phyloP scores from a whole-genome alignment of 2,797 vertebrate genomes.

The Oreortyx pictus region DNA sequence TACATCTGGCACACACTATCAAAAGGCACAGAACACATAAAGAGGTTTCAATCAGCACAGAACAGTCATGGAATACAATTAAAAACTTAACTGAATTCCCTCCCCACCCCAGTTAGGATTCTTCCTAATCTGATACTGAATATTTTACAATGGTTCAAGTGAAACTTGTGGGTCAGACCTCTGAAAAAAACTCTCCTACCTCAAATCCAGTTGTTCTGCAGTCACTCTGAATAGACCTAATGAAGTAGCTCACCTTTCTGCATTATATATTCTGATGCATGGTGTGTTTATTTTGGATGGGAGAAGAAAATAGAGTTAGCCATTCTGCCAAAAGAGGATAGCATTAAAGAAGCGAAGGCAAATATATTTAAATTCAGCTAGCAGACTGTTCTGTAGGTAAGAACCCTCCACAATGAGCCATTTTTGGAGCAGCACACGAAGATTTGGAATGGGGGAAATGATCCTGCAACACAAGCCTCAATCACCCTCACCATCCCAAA shows the following conservation, averaged over 20 bases:
- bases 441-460: not conserved
- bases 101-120: not conserved
- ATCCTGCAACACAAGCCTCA: not conserved
- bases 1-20: not conserved
- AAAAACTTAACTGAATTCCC: constrained; percentile 1
- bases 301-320: constrained; percentile 70
- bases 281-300: constrained; percentile 57
- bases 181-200: constrained; percentile 67
- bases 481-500: constrained; percentile 23
- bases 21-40: not conserved
- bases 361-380: constrained; percentile 40
- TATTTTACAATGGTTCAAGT: constrained; percentile 17
- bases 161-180: not conserved
- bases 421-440: constrained; percentile 30
- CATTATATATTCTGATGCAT: constrained; percentile 54
- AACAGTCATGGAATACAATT: constrained; percentile 11
- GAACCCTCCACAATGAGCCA: not conserved
- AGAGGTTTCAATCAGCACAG: not conserved
- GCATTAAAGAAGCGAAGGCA: constrained; percentile 36
- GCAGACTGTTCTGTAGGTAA: not conserved
- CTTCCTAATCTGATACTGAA: constrained; percentile 13
- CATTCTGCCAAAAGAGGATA: constrained; percentile 57
- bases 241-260: constrained; percentile 68
- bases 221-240: constrained; percentile 67
- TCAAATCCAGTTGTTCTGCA: constrained; percentile 66